phyloP scores from a whole-genome alignment of 2,797 vertebrate species.

The Lerista edwardsae region DNA sequence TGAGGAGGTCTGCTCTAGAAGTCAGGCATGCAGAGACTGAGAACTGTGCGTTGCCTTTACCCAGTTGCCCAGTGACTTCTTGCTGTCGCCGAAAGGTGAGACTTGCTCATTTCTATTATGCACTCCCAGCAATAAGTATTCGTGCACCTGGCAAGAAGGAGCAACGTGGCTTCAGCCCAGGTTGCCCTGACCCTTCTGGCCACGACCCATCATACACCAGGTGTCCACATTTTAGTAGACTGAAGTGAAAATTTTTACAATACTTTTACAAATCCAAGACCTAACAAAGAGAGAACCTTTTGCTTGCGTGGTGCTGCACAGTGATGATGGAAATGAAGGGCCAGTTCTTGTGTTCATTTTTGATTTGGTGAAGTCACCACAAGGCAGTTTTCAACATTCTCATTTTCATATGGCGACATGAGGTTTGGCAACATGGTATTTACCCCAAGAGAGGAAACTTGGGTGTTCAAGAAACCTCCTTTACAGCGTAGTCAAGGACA shows the following conservation, averaged over 20 bases:
- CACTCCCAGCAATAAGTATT: too few species aligned
- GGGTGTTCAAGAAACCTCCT: not conserved
- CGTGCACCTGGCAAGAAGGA: too few species aligned
- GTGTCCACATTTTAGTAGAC: not conserved
- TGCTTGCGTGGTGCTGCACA: not conserved
- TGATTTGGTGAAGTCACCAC: not conserved
- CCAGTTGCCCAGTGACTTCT: too few species aligned
- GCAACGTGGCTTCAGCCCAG: too few species aligned
- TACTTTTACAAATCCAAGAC: not conserved
- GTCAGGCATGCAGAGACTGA: not conserved
- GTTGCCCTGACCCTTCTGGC: not conserved
- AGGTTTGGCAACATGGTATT: too few species aligned
- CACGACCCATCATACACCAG: not conserved
- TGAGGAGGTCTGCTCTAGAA: not conserved
- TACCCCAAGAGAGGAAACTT: not conserved
- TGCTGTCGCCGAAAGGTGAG: not conserved
- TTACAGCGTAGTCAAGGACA: not conserved
- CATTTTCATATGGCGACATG: too few species aligned
- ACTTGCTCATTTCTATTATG: not conserved
- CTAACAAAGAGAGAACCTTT: not conserved
- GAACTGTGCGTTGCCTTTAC: not conserved
- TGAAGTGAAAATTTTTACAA: not conserved
- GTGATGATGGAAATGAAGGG: not conserved
- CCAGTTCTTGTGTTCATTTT: not conserved
- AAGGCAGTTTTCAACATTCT: not conserved